Percentiles rank a stretch among this genome's conserved stretches.
phyloP scores from a whole-genome alignment of 2,113 vertebrate species.

The Chloebia gouldiae region DNA sequence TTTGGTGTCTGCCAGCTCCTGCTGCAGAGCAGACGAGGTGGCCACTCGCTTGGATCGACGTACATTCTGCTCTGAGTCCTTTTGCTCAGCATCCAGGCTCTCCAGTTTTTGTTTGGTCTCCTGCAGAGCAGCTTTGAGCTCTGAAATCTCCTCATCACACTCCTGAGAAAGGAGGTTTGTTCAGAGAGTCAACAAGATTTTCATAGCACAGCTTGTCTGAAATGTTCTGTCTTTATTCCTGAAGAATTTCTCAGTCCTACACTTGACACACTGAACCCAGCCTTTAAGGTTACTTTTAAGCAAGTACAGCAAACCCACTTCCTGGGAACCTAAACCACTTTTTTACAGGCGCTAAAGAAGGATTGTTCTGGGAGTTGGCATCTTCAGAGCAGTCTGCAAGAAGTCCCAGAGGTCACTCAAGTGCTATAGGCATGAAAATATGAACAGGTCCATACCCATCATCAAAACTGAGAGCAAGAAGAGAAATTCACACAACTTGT shows the following conservation, averaged over 20 bases:
- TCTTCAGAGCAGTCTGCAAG: background rate
- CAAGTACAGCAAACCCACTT: background rate
- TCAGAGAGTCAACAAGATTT: background rate
- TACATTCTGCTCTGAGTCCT: constrained; percentile 5
- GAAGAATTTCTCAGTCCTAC: background rate
- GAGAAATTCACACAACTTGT: background rate
- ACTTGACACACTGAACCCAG: background rate
- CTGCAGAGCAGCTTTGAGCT: constrained; percentile 78
- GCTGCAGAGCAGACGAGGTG: background rate
- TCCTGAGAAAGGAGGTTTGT: constrained; percentile 73
- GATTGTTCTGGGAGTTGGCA: background rate
- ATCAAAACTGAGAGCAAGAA: background rate
- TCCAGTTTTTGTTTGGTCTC: constrained; percentile 54
- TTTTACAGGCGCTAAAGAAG: background rate
- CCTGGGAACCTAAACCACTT: background rate
- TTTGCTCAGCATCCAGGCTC: background rate
- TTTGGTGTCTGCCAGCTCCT: constrained; percentile 67
- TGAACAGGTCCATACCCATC: background rate
- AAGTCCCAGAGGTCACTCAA: background rate
- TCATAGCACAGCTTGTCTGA: background rate
- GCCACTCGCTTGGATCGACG: constrained; percentile 81
- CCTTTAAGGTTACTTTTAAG: background rate
- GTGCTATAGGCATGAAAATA: background rate
- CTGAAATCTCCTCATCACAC: constrained; percentile 85
- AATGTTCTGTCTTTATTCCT: background rate